Conservation (phyloP, 2,797 vertebrate genomes). For the Clarias pachynema region DNA sequence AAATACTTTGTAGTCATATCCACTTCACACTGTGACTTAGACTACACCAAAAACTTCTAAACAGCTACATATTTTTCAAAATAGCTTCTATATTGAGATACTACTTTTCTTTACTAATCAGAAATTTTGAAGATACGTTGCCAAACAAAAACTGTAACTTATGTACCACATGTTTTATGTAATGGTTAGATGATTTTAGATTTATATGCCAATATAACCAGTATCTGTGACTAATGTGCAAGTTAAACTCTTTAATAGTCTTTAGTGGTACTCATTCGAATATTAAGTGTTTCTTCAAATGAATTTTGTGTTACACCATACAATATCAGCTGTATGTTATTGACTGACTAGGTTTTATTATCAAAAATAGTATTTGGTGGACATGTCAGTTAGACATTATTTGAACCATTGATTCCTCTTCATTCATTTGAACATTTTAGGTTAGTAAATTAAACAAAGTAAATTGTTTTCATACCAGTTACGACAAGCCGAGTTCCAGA, state of each 20-base stretch:
- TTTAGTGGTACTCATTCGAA: background rate
- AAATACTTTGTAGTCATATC: too few relatives aligned
- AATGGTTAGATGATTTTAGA: background rate
- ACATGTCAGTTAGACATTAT: background rate
- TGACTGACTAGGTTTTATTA: too few relatives aligned
- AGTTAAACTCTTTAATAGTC: background rate
- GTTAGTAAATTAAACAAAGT: background rate
- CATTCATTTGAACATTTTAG: background rate
- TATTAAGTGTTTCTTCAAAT: background rate
- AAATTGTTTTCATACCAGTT: too few relatives aligned
- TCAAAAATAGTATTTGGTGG: background rate
- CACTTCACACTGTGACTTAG: too few relatives aligned
- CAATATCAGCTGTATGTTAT: too few relatives aligned
- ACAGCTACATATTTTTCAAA: too few relatives aligned
- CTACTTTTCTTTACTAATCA: background rate
- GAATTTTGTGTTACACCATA: background rate
- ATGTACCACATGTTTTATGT: background rate
- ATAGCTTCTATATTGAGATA: background rate
- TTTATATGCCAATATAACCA: background rate
- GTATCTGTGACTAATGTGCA: background rate
- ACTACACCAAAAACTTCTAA: too few relatives aligned
- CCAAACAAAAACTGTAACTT: background rate
- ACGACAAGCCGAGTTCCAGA: too few relatives aligned
- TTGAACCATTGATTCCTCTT: background rate
- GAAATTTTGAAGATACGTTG: background rate